Evolutionary conservation across 2,888 invertebrate genomes (phyloP).

Genomic region (Netelia inedita): DNA sequence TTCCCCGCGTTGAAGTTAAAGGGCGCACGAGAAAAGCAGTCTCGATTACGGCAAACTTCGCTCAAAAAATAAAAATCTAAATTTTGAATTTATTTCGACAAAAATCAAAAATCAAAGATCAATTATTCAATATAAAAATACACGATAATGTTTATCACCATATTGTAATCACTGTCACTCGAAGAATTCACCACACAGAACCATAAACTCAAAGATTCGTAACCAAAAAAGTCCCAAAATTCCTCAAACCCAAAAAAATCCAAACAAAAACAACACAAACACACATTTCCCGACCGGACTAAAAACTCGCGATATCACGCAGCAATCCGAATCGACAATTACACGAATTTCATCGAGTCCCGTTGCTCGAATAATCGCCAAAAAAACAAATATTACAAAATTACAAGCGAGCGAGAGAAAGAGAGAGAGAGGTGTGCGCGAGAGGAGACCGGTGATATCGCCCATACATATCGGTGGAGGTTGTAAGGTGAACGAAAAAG

Average conservation of each 20-base stretch:
- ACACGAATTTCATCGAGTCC: conserved; percentile 4
- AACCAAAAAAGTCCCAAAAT: neutral
- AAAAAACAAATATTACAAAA: conserved; percentile 25
- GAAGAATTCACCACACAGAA: neutral
- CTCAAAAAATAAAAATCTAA: neutral
- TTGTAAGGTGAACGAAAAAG: conserved; percentile 51
- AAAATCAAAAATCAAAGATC: too few relatives aligned
- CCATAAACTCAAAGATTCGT: too few relatives aligned
- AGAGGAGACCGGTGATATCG: neutral
- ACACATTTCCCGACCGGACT: neutral
- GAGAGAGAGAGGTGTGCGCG: neutral
- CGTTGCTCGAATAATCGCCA: neutral
- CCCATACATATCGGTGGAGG: neutral
- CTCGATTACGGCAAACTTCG: neutral
- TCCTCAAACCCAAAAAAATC: neutral
- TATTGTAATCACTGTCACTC: neutral
- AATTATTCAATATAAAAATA: too few relatives aligned
- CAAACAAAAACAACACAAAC: neutral
- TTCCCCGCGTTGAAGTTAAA: conserved; percentile 70
- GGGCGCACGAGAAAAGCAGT: conserved; percentile 59
- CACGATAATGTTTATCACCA: too few relatives aligned
- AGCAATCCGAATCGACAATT: neutral
- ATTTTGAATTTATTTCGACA: neutral
- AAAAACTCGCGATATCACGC: neutral
- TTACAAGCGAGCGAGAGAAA: neutral